phyloP scores from a whole-genome alignment of 2,888 invertebrate species.

The Cryptocephalus primarius region DNA sequence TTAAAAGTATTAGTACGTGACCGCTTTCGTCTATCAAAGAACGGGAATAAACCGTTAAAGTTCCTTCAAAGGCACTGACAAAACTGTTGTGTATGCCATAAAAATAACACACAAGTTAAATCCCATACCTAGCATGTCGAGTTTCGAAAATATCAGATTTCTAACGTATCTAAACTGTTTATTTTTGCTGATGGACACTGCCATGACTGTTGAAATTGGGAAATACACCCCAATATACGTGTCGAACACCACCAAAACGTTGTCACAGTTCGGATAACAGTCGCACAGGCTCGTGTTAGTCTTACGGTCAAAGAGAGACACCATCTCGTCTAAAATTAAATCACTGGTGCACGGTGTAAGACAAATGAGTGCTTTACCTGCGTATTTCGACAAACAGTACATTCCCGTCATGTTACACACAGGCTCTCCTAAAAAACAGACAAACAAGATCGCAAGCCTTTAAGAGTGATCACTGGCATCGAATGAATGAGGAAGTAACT shows the following conservation, averaged over 20 bases:
- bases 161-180: background rate
- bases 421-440: conserved; percentile 17
- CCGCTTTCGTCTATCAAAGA: too few relatives aligned
- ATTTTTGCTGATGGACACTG: background rate
- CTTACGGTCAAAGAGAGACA: background rate
- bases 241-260: background rate
- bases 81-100: too few relatives aligned
- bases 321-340: background rate
- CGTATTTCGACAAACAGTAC: conserved; percentile 26
- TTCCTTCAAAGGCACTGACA: too few relatives aligned
- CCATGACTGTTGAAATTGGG: background rate
- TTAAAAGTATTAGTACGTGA: too few relatives aligned
- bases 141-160: background rate
- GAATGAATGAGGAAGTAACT: too few relatives aligned
- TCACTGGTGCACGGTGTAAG: too few relatives aligned
- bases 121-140: background rate
- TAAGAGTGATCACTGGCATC: too few relatives aligned
- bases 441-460: too few relatives aligned
- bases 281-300: background rate
- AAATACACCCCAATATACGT: background rate
- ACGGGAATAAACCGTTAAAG: too few relatives aligned
- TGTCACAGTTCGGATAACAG: background rate
- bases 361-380: conserved; percentile 14
- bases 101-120: too few relatives aligned
- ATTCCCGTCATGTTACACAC: conserved; percentile 30